A percentile compares a stretch with the other conserved stretches of the same genome.
Evolutionary conservation across 1,140 invertebrate genomes (phyloP).

Genomic region (Chironomus striatipennis): DNA sequence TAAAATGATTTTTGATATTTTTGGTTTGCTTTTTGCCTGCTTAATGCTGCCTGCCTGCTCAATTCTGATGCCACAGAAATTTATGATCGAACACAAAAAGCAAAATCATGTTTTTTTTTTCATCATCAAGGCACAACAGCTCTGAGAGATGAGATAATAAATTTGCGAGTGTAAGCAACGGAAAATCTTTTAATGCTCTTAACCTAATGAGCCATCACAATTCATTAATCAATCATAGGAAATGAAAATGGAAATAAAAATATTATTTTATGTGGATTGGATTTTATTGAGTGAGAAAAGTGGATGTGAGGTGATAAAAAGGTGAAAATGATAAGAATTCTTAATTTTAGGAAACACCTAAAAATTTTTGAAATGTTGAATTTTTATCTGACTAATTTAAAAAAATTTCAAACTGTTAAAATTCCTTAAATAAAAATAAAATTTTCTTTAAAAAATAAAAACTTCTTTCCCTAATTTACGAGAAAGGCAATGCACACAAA

Average conservation of each 20-base stretch:
- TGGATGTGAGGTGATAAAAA: not conserved
- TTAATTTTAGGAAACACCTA: too few species aligned
- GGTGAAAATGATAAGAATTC: not conserved
- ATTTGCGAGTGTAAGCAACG: not conserved
- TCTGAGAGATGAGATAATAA: not conserved
- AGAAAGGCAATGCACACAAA: too few species aligned
- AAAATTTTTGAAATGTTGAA: too few species aligned
- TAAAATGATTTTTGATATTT: not conserved
- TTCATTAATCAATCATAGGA: conserved; percentile 14
- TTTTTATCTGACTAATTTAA: too few species aligned
- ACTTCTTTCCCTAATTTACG: too few species aligned
- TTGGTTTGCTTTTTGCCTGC: not conserved
- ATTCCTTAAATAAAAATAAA: too few species aligned
- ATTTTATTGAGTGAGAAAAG: not conserved
- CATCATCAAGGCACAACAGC: not conserved
- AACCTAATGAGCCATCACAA: not conserved
- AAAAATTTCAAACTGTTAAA: too few species aligned
- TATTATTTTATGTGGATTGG: not conserved
- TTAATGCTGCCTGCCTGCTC: not conserved
- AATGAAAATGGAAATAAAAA: not conserved
- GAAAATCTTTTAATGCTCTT: not conserved
- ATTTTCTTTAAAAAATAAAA: too few species aligned
- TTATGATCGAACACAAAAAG: not conserved
- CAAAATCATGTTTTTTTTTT: not conserved
- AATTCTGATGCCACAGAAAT: not conserved